These are phyloP conservation scores for Machaerirhynchus nigripectus DNA, from an alignment of 2,113 vertebrate species.

Conservation along the genomic window DNA sequence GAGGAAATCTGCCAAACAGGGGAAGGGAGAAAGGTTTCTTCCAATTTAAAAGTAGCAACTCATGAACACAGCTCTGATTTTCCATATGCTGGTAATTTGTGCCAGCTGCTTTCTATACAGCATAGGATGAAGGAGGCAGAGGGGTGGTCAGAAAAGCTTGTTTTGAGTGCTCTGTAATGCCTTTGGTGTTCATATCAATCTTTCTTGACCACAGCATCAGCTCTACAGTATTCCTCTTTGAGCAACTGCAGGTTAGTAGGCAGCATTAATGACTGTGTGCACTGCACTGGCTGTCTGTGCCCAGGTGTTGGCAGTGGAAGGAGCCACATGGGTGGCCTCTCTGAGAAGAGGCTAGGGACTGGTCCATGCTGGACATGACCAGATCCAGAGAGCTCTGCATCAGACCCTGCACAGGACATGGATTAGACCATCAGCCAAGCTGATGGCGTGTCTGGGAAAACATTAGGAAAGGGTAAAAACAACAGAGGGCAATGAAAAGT, in stretches of 20 bases:
- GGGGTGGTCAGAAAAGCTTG: neutral
- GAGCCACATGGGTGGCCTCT: neutral
- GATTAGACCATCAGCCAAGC: neutral
- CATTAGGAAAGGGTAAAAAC: neutral
- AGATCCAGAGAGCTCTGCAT: neutral
- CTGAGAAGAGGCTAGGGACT: neutral
- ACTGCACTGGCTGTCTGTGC: rapidly evolving
- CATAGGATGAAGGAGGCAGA: neutral
- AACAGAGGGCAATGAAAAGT: neutral
- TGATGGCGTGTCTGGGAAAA: rapidly evolving
- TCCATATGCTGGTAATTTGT: neutral
- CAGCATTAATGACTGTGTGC: neutral
- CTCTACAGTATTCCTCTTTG: neutral
- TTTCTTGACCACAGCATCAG: neutral
- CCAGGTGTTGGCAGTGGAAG: neutral
- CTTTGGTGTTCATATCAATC: neutral
- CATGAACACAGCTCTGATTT: neutral
- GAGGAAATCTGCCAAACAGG: neutral
- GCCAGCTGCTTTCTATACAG: neutral
- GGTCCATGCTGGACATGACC: neutral
- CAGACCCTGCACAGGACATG: neutral
- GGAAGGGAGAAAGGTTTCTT: neutral
- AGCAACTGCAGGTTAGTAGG: neutral
- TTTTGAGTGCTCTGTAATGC: neutral
- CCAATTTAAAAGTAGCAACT: neutral